These are phyloP conservation scores for Oncorhynchus gorbuscha DNA, from an alignment of 2,113 vertebrate species.

Conservation along the genomic window DNA sequence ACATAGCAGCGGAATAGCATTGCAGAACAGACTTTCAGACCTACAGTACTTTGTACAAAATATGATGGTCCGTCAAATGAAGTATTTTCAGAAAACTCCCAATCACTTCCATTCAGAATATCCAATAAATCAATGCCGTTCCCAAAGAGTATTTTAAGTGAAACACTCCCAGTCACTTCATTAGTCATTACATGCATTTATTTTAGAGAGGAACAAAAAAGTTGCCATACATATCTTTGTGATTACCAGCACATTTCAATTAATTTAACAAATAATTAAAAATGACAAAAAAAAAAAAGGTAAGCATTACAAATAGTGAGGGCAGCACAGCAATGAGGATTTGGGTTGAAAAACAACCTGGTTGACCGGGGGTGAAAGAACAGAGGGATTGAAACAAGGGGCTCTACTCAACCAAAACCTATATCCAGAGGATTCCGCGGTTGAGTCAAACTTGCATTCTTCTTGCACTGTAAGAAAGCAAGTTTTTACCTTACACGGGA, in stretches of 20 bases:
- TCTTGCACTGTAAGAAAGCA: background rate
- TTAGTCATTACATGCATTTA: slow-evolving; percentile 80
- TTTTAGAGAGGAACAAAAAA: slow-evolving; percentile 70
- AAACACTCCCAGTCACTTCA: slow-evolving; percentile 48
- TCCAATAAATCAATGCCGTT: background rate
- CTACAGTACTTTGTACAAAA: background rate
- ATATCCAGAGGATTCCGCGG: background rate
- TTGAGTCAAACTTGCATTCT: background rate
- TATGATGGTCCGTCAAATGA: background rate
- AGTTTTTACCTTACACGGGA: background rate
- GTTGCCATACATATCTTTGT: slow-evolving; percentile 74
- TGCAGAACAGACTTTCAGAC: background rate
- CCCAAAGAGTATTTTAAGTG: slow-evolving; percentile 11
- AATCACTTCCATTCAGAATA: background rate
- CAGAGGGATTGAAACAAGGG: slow-evolving; percentile 26
- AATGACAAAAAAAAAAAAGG: slow-evolving; percentile 69
- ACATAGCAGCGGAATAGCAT: background rate
- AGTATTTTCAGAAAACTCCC: background rate
- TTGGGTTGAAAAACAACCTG: slow-evolving; percentile 31
- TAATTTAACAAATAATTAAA: slow-evolving; percentile 78
- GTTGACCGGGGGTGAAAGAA: slow-evolving; percentile 30
- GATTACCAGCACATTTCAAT: slow-evolving; percentile 79
- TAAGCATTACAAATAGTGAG: slow-evolving; percentile 75
- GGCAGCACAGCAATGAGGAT: slow-evolving; percentile 48
- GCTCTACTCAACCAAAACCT: slow-evolving; percentile 3